Conservation (phyloP, 1,140 invertebrate genomes). For the Calephelis virginiensis region DNA sequence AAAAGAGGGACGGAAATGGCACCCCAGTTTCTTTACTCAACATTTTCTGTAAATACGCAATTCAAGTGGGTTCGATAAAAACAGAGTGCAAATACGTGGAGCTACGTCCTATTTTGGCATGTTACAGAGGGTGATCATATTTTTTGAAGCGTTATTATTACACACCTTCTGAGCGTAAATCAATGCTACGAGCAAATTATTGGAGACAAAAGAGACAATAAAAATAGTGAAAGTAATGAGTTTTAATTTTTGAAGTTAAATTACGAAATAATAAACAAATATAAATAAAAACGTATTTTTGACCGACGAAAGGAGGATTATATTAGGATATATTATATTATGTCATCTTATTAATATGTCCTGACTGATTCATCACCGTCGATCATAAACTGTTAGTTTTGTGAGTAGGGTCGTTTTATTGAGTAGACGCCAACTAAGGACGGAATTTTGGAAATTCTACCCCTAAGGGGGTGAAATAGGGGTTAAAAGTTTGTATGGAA, state of each 20-base stretch:
- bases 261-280: neutral
- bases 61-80: slow-evolving; percentile 32
- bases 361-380: no score
- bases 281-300: neutral
- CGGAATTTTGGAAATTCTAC: no score
- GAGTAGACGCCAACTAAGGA: no score
- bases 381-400: no score
- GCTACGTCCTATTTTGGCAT: slow-evolving; percentile 32
- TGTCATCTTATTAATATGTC: no score
- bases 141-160: slow-evolving; percentile 69
- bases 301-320: neutral
- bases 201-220: slow-evolving; percentile 72
- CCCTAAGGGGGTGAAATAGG: no score
- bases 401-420: no score
- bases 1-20: slow-evolving; percentile 69
- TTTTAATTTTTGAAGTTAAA: neutral
- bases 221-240: slow-evolving; percentile 37
- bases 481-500: no score
- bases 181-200: slow-evolving; percentile 59
- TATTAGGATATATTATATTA: no score
- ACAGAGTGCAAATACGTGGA: slow-evolving; percentile 32
- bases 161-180: slow-evolving; percentile 75
- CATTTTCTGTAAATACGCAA: slow-evolving; percentile 63
- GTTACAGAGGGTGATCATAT: slow-evolving; percentile 47
- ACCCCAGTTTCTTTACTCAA: slow-evolving; percentile 67